Evolutionary conservation across 2,888 invertebrate species (phyloP).

Genomic region (Hemithea aestivaria): DNA sequence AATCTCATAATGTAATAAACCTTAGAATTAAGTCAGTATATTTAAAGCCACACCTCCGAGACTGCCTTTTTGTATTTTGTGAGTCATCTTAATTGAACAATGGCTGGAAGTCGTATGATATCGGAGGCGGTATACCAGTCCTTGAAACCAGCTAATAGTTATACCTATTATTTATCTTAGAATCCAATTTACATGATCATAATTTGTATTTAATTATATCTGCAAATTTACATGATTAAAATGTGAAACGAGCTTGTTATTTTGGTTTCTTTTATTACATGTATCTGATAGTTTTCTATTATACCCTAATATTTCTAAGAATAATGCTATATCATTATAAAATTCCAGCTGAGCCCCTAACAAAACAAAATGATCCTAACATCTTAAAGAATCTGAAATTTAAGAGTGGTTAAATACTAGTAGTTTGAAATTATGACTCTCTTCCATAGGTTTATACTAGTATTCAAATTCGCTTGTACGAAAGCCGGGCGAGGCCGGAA

Average conservation of each 20-base stretch:
- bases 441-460: too few species aligned
- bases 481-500: constrained; percentile 49
- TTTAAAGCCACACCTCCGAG: constrained; percentile 76
- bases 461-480: too few species aligned
- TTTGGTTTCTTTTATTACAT: constrained; percentile 35
- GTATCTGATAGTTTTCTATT: constrained; percentile 3
- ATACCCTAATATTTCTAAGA: too few species aligned
- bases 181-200: constrained; percentile 77
- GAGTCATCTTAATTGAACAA: constrained; percentile 67
- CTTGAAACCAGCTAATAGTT: constrained; percentile 63
- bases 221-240: constrained; percentile 80
- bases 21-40: constrained; percentile 74
- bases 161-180: constrained; percentile 67
- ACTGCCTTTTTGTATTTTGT: constrained; percentile 78
- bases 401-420: too few species aligned
- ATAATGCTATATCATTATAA: too few species aligned
- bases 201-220: constrained; percentile 79
- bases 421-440: too few species aligned
- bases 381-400: too few species aligned
- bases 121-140: constrained; percentile 56
- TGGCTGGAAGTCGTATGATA: constrained; percentile 53
- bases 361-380: too few species aligned
- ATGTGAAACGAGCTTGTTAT: constrained; percentile 75
- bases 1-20: constrained; percentile 77
- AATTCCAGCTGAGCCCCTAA: too few species aligned